Percentiles rank a stretch among this genome's conserved stretches.
phyloP scores from a whole-genome alignment of 1,140 invertebrate genomes.

The Homalodisca vitripennis region DNA sequence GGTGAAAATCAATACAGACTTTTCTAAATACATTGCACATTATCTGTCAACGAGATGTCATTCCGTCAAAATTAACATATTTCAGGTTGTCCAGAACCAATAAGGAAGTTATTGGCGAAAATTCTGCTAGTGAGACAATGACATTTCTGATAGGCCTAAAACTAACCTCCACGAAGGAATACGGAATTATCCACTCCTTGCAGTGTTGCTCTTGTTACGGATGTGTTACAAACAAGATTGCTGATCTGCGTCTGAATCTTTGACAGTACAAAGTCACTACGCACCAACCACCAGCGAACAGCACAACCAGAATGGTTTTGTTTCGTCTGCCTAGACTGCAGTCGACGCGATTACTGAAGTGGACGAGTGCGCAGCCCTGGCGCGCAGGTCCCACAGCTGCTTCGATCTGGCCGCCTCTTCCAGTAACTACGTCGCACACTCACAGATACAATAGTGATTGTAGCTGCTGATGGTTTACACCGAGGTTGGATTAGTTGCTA shows the following conservation, averaged over 20 bases:
- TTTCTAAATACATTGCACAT: too few relatives aligned
- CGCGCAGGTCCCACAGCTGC: constrained; percentile 1
- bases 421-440: too few relatives aligned
- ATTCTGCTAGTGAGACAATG: too few relatives aligned
- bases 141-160: neutral
- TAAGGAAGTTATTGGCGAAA: too few relatives aligned
- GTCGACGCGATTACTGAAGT: constrained; percentile 5
- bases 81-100: too few relatives aligned
- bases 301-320: neutral
- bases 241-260: constrained; percentile 16
- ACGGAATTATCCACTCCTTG: neutral
- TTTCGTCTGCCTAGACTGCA: constrained; percentile 4
- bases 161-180: neutral
- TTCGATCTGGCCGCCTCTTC: neutral
- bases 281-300: neutral
- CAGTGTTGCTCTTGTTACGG: neutral
- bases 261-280: constrained; percentile 22
- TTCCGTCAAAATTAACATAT: too few relatives aligned
- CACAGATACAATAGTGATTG: too few relatives aligned
- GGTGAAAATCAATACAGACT: constrained; percentile 3
- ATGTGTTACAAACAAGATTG: neutral
- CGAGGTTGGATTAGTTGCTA: too few relatives aligned
- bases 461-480: too few relatives aligned
- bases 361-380: neutral
- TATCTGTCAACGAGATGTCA: too few relatives aligned